Conservation (phyloP, 2,888 invertebrate genomes). For the Melangyna quadrimaculata region DNA sequence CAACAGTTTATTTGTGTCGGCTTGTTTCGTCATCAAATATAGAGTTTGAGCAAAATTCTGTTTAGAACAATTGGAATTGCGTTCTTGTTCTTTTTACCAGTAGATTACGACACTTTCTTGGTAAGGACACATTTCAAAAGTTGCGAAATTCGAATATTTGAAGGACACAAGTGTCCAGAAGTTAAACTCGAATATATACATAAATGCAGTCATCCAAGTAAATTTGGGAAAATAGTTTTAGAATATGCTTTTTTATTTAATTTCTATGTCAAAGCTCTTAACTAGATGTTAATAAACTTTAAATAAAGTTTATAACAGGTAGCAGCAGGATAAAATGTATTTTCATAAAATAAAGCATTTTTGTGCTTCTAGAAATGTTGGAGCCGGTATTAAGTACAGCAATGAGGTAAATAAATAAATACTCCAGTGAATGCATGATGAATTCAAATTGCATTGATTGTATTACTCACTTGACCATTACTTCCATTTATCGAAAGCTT, state of each 20-base stretch:
- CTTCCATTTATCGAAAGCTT: not conserved
- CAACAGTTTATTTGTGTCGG: conserved; percentile 10
- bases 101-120: not conserved
- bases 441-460: not conserved
- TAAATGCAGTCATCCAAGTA: not conserved
- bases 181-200: not conserved
- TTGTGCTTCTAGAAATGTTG: not conserved
- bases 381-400: not conserved
- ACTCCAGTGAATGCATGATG: not conserved
- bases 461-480: not conserved
- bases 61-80: not conserved
- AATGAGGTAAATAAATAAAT: not conserved
- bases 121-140: not conserved
- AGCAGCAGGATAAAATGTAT: not conserved
- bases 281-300: not conserved
- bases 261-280: not conserved
- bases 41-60: not conserved
- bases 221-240: not conserved
- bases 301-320: not conserved
- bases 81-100: not conserved
- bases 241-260: not conserved
- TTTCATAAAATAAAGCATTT: not conserved
- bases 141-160: conserved; percentile 14
- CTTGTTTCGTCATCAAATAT: not conserved
- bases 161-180: not conserved